These are phyloP conservation scores for Furcula furcula DNA, from an alignment of 2,888 invertebrate genomes.

Conservation along the genomic window DNA sequence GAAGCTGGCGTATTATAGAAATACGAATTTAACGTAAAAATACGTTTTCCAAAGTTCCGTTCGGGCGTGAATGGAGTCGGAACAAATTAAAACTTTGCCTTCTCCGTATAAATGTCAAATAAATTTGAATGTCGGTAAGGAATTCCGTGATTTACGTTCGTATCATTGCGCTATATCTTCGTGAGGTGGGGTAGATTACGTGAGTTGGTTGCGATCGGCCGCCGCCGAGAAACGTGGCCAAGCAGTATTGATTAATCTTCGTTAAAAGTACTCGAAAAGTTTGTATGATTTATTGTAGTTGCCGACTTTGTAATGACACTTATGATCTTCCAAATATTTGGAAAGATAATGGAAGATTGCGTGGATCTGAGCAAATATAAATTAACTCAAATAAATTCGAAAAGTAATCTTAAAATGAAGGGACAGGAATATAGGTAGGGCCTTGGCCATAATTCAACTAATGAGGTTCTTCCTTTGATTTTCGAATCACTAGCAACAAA, in stretches of 20 bases:
- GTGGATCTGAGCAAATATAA: too few relatives aligned
- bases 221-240: neutral
- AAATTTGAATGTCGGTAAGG: constrained; percentile 30
- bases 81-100: constrained; percentile 35
- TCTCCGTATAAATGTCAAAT: constrained; percentile 35
- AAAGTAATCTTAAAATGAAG: too few relatives aligned
- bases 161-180: constrained; percentile 25
- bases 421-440: too few relatives aligned
- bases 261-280: too few relatives aligned
- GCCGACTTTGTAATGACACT: too few relatives aligned
- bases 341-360: too few relatives aligned
- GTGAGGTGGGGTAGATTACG: constrained; percentile 6
- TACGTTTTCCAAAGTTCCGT: constrained; percentile 24
- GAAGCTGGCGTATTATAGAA: constrained; percentile 8
- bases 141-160: constrained; percentile 27
- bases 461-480: too few relatives aligned
- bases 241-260: neutral
- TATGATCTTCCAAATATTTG: too few relatives aligned
- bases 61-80: constrained; percentile 28
- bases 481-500: too few relatives aligned
- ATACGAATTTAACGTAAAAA: constrained; percentile 29
- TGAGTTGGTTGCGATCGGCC: constrained; percentile 2
- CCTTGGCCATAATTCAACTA: too few relatives aligned
- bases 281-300: too few relatives aligned
- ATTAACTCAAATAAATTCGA: too few relatives aligned